Conservation (phyloP, 2,888 invertebrate species). For the Halictus quadricinctus region DNA sequence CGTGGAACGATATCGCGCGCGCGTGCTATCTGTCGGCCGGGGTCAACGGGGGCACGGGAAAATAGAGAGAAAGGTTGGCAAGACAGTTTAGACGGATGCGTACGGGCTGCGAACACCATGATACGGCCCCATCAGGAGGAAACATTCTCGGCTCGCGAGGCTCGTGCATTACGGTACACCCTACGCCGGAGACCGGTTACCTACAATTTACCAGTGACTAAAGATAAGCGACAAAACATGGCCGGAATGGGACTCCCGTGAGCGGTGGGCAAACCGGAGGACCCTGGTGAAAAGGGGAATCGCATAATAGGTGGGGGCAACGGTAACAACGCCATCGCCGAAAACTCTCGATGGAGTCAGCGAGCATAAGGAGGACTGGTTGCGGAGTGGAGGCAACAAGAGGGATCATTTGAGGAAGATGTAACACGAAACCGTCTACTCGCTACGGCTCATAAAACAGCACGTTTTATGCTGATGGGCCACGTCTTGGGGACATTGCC, state of each 20-base stretch:
- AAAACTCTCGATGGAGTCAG: slow-evolving; percentile 53
- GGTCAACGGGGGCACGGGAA: neutral
- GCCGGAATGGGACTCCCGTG: slow-evolving; percentile 11
- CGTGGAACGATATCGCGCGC: neutral
- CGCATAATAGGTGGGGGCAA: neutral
- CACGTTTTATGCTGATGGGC: slow-evolving; percentile 81
- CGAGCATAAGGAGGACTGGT: slow-evolving; percentile 32
- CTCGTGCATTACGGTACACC: neutral
- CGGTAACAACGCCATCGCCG: slow-evolving; percentile 41
- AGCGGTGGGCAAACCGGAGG: neutral
- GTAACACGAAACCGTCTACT: slow-evolving; percentile 78
- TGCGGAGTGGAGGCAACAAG: slow-evolving; percentile 34
- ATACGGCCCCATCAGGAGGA: slow-evolving; percentile 1
- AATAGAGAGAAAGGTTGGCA: slow-evolving; percentile 7
- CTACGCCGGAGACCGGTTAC: neutral
- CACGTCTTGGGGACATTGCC: slow-evolving; percentile 74
- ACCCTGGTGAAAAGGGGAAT: slow-evolving; percentile 30
- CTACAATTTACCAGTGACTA: slow-evolving; percentile 15
- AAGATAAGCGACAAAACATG: slow-evolving; percentile 6
- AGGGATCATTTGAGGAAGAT: slow-evolving; percentile 75
- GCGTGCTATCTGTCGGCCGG: neutral
- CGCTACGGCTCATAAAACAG: slow-evolving; percentile 80
- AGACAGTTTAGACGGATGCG: slow-evolving; percentile 9
- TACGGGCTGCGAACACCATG: neutral
- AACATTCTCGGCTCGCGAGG: neutral